Conservation (phyloP, 2,113 vertebrate species). For the Conger conger region DNA sequence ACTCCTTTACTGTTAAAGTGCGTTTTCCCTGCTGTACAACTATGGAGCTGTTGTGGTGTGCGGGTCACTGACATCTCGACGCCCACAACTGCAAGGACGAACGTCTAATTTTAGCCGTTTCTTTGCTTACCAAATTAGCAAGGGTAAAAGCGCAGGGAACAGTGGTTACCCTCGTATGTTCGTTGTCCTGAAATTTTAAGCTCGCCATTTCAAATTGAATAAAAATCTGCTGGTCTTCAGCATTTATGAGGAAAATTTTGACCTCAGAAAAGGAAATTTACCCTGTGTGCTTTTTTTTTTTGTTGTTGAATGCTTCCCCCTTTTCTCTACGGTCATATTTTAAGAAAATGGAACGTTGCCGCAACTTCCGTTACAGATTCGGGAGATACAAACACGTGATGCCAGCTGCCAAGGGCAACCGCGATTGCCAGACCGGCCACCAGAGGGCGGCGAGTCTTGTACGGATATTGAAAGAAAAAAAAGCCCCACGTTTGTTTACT, state of each 20-base stretch:
- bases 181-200: not conserved
- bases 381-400: too few relatives aligned
- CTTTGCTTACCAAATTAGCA: not conserved
- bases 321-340: too few relatives aligned
- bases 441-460: not conserved
- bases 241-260: not conserved
- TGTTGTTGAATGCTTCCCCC: too few relatives aligned
- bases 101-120: not conserved
- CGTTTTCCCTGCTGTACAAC: not conserved
- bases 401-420: too few relatives aligned
- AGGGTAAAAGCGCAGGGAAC: not conserved
- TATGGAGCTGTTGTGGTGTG: not conserved
- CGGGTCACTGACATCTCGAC: not conserved
- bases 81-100: not conserved
- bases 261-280: not conserved
- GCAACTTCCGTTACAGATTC: too few relatives aligned
- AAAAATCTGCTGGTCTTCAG: not conserved
- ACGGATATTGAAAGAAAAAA: not conserved
- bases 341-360: too few relatives aligned
- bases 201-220: not conserved
- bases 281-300: too few relatives aligned
- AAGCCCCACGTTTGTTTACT: not conserved
- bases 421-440: too few relatives aligned
- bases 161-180: not conserved
- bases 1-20: slow-evolving; percentile 24